Percentiles rank a stretch among this genome's conserved stretches.
Evolutionary conservation across 2,113 vertebrate genomes (phyloP).

Genomic region (Pampusana beccarii): DNA sequence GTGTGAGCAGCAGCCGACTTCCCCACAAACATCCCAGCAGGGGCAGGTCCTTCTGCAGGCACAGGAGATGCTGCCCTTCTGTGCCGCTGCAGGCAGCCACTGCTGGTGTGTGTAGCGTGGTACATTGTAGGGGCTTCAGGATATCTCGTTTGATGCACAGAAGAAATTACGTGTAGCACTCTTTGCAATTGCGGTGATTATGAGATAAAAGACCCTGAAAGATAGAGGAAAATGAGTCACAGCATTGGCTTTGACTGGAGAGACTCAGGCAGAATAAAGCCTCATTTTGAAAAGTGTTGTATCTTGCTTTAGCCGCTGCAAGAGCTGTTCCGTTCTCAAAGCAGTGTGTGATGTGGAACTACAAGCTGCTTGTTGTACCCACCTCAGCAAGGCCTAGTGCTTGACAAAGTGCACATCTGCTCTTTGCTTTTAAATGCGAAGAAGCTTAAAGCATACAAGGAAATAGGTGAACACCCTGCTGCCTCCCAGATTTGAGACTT

Average conservation of each 20-base stretch:
- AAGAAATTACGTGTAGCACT: neutral
- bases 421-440: neutral
- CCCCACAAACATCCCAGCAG: neutral
- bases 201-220: conserved; percentile 27
- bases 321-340: neutral
- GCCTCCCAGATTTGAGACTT: neutral
- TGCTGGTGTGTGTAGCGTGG: neutral
- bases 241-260: neutral
- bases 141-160: neutral
- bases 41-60: neutral
- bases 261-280: neutral
- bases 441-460: neutral
- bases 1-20: neutral
- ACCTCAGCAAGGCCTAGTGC: neutral
- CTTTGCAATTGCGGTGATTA: neutral
- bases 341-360: neutral
- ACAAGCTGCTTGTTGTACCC: neutral
- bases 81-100: accelerated
- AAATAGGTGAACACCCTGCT: neutral
- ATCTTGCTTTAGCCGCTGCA: neutral
- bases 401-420: neutral
- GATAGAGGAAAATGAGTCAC: neutral
- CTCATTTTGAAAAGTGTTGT: neutral
- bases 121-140: neutral
- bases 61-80: neutral